Base-by-base conservation (phyloP, 2,113 vertebrate species). In the Prietella phreatophila region DNA sequence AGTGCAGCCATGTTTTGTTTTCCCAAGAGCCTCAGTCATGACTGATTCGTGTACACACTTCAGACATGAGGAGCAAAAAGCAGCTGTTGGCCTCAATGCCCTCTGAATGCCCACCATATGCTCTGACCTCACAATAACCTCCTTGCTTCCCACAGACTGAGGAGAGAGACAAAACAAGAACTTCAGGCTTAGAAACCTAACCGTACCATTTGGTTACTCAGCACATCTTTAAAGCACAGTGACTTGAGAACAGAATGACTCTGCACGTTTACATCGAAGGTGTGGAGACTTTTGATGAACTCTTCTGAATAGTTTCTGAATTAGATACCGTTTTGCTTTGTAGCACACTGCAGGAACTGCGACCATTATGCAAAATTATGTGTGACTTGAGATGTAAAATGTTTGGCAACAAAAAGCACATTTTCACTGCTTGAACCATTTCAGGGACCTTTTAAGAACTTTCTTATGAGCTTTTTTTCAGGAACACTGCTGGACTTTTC, bases 81-180 rank as follows among this genome's bases (percentile, higher is more conserved):
- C 81, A 84, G 33, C 69, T 33, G 79, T 65, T 86, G 85, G 86
- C 88, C 88, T 63, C 22, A 60, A 60, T 33, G 67, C 67, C 39
- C 27, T 60, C 13, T 85, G 63, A 42, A 79, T 75, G 81, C 87
- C 90, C 81, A 86, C 67, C 91, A 90, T 87, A 88, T 91, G 88
- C 87, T 85, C 86, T 56, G 9, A 65, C 85, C 85, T 83, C 85
- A 73, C 86, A 88, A 84, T 75, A 91, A 93, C 90, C 89, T 36
- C 22, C 25, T 20, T 50, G 30, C 60, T 80, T 88, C 39, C 20
- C 56, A 78, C 10, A n/a, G 76, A 17, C 78, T 61, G 69, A 60
- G 20, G 10, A 50, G 50, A 22, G 71, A 85, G 30, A 14, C 61
- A 47, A 67, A 82, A 15, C 15, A 30, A 80, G 27, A 42, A 14